Conservation (phyloP, 1,140 invertebrate genomes). For the Drosophila baimaii region DNA sequence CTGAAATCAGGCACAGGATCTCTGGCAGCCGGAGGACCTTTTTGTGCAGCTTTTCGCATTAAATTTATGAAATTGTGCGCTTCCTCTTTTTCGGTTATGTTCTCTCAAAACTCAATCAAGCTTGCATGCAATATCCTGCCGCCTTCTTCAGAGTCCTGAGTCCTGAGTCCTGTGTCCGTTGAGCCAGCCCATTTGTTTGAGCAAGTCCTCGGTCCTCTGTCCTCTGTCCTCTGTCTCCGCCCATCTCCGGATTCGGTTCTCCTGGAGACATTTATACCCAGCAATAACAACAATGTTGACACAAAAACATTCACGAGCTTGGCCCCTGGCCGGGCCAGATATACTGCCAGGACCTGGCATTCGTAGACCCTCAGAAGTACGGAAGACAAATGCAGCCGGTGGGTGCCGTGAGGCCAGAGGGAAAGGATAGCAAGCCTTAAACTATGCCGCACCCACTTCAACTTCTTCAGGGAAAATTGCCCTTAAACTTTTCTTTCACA, state of each 20-base stretch:
- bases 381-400: slow-evolving; percentile 70
- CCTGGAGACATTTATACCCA: slow-evolving; percentile 69
- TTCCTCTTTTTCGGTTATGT: slow-evolving; percentile 68
- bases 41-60: slow-evolving; percentile 70
- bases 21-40: slow-evolving; percentile 41
- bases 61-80: slow-evolving; percentile 79
- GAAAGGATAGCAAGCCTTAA: slow-evolving; percentile 23
- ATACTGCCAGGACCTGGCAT: slow-evolving; percentile 24
- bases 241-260: slow-evolving; percentile 15
- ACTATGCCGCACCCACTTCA: slow-evolving; percentile 38
- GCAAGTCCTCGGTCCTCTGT: slow-evolving; percentile 10
- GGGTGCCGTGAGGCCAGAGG: slow-evolving; percentile 10
- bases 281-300: slow-evolving; percentile 59
- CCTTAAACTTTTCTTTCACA: slow-evolving; percentile 71
- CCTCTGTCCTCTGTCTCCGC: background rate
- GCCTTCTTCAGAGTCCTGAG: slow-evolving; percentile 27
- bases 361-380: slow-evolving; percentile 37
- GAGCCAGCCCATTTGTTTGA: slow-evolving; percentile 51
- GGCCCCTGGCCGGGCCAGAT: slow-evolving; percentile 26
- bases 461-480: slow-evolving; percentile 51
- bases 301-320: slow-evolving; percentile 60
- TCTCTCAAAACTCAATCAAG: slow-evolving; percentile 80
- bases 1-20: slow-evolving; percentile 63
- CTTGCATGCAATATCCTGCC: slow-evolving; percentile 79
- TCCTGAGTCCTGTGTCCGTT: slow-evolving; percentile 35